Evolutionary conservation across 2,888 invertebrate genomes (phyloP).

Genomic region (Dinocampus coccinellae): DNA sequence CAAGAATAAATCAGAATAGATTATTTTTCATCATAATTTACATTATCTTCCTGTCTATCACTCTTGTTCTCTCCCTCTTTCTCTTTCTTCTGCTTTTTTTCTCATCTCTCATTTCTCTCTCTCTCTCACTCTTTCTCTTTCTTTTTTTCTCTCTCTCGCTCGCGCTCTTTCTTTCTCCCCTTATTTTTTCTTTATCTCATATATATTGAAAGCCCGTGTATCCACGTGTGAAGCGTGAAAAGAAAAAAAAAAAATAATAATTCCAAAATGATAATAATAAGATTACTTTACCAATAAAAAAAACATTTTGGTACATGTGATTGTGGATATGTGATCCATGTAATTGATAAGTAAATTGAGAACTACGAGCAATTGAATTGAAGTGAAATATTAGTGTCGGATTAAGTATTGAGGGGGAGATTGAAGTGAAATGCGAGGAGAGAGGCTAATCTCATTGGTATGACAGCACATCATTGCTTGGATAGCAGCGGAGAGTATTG

Average conservation of each 20-base stretch:
- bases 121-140: conserved; percentile 31
- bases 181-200: not conserved
- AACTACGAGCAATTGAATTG: not conserved
- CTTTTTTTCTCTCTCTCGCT: conserved; percentile 22
- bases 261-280: no score
- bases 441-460: conserved; percentile 64
- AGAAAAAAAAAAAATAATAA: no score
- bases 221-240: conserved; percentile 21
- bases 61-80: conserved; percentile 42
- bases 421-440: conserved; percentile 30
- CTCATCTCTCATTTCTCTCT: conserved; percentile 25
- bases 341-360: not conserved
- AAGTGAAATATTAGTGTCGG: conserved; percentile 6
- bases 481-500: conserved; percentile 66
- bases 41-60: conserved; percentile 42
- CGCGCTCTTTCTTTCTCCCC: conserved; percentile 33
- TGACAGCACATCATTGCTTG: conserved; percentile 69
- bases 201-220: not conserved
- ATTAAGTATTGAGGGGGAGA: conserved; percentile 38
- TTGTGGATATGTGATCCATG: not conserved
- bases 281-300: not conserved
- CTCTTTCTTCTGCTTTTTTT: conserved; percentile 19
- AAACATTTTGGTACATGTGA: no score
- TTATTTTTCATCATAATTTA: conserved; percentile 67
- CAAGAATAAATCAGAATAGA: conserved; percentile 70